These are phyloP conservation scores for Sus cebifrons DNA, from an alignment of 2,797 vertebrate genomes.

Conservation along the genomic window DNA sequence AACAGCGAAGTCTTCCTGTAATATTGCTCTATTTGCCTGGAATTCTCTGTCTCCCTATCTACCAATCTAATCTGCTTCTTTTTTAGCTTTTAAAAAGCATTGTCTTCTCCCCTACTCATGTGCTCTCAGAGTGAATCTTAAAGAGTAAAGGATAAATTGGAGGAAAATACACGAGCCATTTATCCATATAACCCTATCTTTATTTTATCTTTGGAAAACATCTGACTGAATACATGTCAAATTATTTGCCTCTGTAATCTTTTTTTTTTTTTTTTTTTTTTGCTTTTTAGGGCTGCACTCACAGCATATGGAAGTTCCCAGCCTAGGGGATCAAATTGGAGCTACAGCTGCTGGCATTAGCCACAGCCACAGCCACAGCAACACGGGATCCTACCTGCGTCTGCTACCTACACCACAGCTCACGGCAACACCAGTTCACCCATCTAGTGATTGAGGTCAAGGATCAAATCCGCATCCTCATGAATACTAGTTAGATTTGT, in stretches of 20 bases:
- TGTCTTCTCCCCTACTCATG: background rate
- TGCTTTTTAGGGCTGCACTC: no score
- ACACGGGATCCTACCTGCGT: no score
- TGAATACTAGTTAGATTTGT: no score
- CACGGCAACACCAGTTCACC: no score
- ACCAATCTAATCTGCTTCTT: background rate
- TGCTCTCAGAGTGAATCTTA: background rate
- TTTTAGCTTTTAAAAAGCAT: background rate
- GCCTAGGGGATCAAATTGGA: no score
- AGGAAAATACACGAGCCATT: background rate
- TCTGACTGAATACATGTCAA: background rate
- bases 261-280: background rate
- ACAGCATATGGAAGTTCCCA: no score
- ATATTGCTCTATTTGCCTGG: background rate
- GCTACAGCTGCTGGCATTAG: no score
- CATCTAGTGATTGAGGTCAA: no score
- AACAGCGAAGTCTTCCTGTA: slow-evolving; percentile 5
- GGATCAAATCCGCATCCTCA: no score
- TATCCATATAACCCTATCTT: background rate
- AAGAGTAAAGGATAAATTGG: background rate
- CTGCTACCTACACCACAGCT: no score
- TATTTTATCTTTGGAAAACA: background rate
- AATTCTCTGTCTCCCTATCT: background rate
- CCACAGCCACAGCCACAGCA: no score
- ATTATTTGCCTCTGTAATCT: background rate